A percentile compares a stretch with the other conserved stretches of the same genome.
Evolutionary conservation across 2,888 invertebrate genomes (phyloP).

Genomic region (Beris chalybata): DNA sequence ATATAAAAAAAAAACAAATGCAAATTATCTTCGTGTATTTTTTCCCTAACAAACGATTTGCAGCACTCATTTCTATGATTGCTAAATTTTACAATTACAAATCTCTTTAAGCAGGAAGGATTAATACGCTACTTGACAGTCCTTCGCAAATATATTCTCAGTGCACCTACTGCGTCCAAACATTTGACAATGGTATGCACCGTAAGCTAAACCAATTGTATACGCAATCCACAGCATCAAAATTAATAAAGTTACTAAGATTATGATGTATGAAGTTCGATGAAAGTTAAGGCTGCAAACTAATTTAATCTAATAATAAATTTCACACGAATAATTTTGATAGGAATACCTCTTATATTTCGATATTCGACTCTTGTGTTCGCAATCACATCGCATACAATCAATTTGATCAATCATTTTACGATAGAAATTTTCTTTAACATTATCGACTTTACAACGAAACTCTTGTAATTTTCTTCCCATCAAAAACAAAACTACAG

Average conservation of each 20-base stretch:
- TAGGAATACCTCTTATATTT: constrained; percentile 32
- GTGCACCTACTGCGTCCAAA: constrained; percentile 8
- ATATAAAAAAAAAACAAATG: too few relatives aligned
- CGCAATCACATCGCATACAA: constrained; percentile 33
- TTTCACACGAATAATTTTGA: neutral
- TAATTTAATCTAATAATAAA: neutral
- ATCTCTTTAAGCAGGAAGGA: neutral
- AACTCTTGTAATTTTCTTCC: constrained; percentile 21
- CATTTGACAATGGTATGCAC: constrained; percentile 17
- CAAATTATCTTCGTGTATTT: too few relatives aligned
- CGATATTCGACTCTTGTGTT: constrained; percentile 28
- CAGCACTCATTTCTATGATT: too few relatives aligned
- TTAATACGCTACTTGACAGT: constrained; percentile 14
- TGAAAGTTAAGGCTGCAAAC: constrained; percentile 9
- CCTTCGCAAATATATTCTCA: constrained; percentile 1
- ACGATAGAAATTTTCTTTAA: constrained; percentile 27
- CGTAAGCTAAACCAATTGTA: constrained; percentile 15
- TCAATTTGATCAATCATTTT: constrained; percentile 30
- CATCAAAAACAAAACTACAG: constrained; percentile 4
- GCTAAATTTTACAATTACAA: too few relatives aligned
- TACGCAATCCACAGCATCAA: constrained; percentile 17
- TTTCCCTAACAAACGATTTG: too few relatives aligned
- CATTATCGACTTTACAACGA: constrained; percentile 7
- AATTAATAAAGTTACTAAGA: neutral
- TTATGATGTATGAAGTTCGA: neutral